Evolutionary conservation across 1,140 invertebrate genomes (phyloP), one percentile per base, ranked within the genome.

Genomic region (Drosophila kanapiae): DNA sequence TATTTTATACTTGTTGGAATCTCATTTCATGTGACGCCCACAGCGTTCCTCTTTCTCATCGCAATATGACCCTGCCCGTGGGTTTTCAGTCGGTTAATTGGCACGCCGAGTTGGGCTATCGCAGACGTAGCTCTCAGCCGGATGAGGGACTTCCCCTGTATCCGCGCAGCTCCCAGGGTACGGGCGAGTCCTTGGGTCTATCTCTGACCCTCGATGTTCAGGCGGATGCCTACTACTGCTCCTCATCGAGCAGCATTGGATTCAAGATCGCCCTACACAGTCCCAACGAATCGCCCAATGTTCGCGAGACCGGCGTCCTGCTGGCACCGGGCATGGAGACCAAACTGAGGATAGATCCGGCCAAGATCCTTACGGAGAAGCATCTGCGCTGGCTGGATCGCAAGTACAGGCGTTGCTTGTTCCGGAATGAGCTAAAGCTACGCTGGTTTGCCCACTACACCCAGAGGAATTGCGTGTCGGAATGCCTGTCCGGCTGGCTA

Each of bases 201-300:
- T 95, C 95, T 1, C 83, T 97, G n/a, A 94, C 95, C 1, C 91
- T 97, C 7, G 95, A 97, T 91, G 95, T 95, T 1, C 94, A 96
- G 58, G 70, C 95, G 0, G 93, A 95, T 10, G 95, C 96, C 75
- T 97, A 97, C 86, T 96, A 96, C 88, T 97, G 96, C 77, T 96
- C 96, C 8, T 96, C 96, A 1, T 95, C 96, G 1, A 95, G 94
- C 75, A 96, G 96, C 76, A 93, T 95, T 51, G 96, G 96, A 23
- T 97, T 97, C 80, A 97, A 97, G 70, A 57, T 93, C 31, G 79
- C 96, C 6, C 91, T 97, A 5, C 96, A 96, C 69, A 96, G 95
- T 87, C 96, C 96, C 0, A 95, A 95, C 4, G 96, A 97, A 91
- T 96, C 95, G 0, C 96, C 96, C 1, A 96, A 96, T 88, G 95